Conservation (phyloP, 2,113 vertebrate genomes). For the Heliornis fulica region DNA sequence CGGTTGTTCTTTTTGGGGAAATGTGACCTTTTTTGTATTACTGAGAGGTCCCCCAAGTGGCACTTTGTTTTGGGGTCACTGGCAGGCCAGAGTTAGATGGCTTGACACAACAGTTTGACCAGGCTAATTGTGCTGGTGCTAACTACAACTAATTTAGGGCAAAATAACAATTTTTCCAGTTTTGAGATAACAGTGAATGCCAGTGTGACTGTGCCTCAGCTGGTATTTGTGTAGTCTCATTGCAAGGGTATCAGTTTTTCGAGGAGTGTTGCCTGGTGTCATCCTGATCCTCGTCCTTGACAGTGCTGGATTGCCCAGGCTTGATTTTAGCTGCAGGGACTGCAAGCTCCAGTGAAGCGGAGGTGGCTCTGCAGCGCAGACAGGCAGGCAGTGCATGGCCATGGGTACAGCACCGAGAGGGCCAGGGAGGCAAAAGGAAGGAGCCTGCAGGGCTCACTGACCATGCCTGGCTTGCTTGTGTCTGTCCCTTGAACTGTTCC, state of each 20-base stretch:
- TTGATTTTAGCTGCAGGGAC: neutral
- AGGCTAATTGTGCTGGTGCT: neutral
- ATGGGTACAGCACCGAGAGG: fast-evolving
- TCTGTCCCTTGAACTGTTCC: neutral
- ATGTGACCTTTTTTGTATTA: neutral
- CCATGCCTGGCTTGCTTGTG: neutral
- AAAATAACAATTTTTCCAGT: neutral
- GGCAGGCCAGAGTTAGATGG: neutral
- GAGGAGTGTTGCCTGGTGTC: neutral
- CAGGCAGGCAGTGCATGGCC: fast-evolving
- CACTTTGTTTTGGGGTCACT: neutral
- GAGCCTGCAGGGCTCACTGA: neutral
- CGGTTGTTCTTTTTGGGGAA: neutral
- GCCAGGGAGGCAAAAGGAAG: neutral
- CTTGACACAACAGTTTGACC: neutral
- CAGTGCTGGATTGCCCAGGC: neutral
- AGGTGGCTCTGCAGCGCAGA: neutral
- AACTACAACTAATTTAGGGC: neutral
- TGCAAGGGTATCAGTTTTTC: neutral
- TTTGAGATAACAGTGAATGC: neutral
- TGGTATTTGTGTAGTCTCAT: neutral
- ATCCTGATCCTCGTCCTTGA: neutral
- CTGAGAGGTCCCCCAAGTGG: neutral
- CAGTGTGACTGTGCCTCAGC: neutral
- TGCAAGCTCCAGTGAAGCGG: neutral